Percentiles rank a stretch among this genome's conserved stretches.
phyloP scores from a whole-genome alignment of 2,888 invertebrate species.

The Eupithecia centaureata region DNA sequence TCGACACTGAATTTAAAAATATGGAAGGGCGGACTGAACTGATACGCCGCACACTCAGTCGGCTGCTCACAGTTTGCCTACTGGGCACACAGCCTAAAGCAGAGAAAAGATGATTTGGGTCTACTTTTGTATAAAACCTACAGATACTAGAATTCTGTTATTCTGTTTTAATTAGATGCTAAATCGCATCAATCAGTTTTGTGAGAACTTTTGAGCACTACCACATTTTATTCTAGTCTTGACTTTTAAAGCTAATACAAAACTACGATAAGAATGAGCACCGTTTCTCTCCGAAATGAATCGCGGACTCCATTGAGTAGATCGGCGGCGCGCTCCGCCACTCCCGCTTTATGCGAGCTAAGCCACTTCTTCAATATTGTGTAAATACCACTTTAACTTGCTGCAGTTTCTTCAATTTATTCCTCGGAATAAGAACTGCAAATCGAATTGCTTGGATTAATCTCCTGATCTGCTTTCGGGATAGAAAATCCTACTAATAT shows the following conservation, averaged over 20 bases:
- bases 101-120: no score
- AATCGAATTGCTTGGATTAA: background rate
- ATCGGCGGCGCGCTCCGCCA: background rate
- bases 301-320: background rate
- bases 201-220: no score
- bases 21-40: no score
- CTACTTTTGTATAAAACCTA: no score
- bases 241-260: background rate
- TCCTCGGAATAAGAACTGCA: background rate
- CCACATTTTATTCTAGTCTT: no score
- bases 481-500: background rate
- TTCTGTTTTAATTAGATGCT: no score
- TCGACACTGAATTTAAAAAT: no score
- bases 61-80: no score
- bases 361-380: background rate
- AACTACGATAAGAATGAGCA: background rate
- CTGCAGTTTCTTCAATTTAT: conserved; percentile 2
- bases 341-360: background rate
- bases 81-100: no score
- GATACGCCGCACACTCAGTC: no score
- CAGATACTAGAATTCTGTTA: no score
- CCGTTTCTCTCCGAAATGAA: background rate
- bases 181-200: background rate
- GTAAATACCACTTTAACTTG: background rate
- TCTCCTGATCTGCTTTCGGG: background rate